phyloP scores from a whole-genome alignment of 2,113 vertebrate species.

The Merops nubicus region DNA sequence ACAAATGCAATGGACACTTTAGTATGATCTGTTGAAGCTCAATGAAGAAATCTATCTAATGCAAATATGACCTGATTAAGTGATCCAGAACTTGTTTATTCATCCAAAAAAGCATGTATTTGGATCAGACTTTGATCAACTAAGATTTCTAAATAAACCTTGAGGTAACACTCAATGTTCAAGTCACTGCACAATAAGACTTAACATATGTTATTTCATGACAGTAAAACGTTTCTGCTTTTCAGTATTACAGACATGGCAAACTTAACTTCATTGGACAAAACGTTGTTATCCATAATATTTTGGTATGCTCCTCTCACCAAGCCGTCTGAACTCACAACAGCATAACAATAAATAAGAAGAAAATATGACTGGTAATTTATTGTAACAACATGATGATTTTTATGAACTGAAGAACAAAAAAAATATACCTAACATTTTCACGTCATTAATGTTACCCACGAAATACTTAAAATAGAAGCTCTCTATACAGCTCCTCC shows the following conservation, averaged over 20 bases:
- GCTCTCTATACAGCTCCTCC: constrained; percentile 1
- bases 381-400: neutral
- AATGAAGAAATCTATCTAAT: neutral
- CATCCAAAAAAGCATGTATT: neutral
- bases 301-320: neutral
- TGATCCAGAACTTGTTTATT: neutral
- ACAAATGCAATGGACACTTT: neutral
- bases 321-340: neutral
- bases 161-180: neutral
- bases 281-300: neutral
- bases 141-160: neutral
- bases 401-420: constrained; percentile 5
- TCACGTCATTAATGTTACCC: constrained; percentile 2
- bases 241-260: neutral
- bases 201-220: neutral
- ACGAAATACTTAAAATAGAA: constrained; percentile 39
- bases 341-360: neutral
- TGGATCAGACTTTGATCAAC: neutral
- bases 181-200: neutral
- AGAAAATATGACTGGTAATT: neutral
- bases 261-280: neutral
- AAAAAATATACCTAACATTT: neutral
- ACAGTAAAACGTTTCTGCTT: neutral
- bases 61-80: neutral
- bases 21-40: neutral